Evolutionary conservation across 2,797 vertebrate species (phyloP), one percentile per base, ranked within the genome.

Genomic region (Protosalanx chinensis): DNA sequence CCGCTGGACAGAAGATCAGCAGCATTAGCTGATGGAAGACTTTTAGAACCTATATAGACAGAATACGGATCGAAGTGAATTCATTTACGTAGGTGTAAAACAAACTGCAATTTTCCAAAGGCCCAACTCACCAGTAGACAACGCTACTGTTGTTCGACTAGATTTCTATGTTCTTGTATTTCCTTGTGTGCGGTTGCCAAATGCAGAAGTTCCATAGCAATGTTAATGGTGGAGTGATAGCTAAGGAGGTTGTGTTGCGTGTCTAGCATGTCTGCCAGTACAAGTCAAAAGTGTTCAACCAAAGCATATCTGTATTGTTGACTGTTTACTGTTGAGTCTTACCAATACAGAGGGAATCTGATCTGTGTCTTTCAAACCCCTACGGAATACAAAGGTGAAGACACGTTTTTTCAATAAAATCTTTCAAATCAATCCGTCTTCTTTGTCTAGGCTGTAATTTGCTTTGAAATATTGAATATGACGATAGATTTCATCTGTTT

Each of bases 21-120:
- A 46, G 41, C 41, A 46, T 13, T 46, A 13, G 41, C 41, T 10
- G 23, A 58, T 20, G 62, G 33, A 64, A 64, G 62, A 33, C 4
- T 64, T 29, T 63, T 57, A 60, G 7, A 46, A 46, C 41, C 8
- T 13, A 13, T 8, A 46, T 53, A 63, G 15, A 16, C 16, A 35
- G 76, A 82, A 74, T 79, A 70, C 72, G 76, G 65, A 73, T 5
- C 6, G 29, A 72, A 27, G 41, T 67, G 77, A 76, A 80, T 67
- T 73, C 69, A 71, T 67, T 51, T 23, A 46, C 3, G n/a, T 75
- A 68, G 70, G 82, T 73, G 58, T 69, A 79, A 72, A 64, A 76
- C 81, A 79, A 72, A 84, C 81, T 20, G 56, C 56, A 20, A 18
- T 46, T 46, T 13, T 2, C 41, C 41, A 46, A 46, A 46, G 41